Evolutionary conservation across 2,888 invertebrate genomes (phyloP).

Genomic region (Callinectes sapidus): DNA sequence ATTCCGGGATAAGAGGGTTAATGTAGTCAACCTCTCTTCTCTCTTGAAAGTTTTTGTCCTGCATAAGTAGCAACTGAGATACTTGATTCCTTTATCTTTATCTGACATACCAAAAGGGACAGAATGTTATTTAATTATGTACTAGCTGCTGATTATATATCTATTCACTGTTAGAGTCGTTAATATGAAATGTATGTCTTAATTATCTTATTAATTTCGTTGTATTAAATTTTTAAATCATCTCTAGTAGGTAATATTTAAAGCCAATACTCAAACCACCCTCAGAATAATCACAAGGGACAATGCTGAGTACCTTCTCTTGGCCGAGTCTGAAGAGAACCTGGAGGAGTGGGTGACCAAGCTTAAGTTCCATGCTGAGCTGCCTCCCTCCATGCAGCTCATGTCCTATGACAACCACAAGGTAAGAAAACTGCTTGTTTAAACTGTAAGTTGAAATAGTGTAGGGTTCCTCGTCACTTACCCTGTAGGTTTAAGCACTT

Average conservation of each 20-base stretch:
- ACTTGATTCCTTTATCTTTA: not conserved
- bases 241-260: not conserved
- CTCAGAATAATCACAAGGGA: slow-evolving; percentile 87
- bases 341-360: slow-evolving; percentile 73
- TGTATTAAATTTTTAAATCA: not conserved
- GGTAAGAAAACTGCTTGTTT: slow-evolving; percentile 75
- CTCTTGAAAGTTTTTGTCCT: not conserved
- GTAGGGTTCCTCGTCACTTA: not conserved
- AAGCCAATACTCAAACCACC: not conserved
- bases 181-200: not conserved
- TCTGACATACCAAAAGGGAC: too few relatives aligned
- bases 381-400: slow-evolving; percentile 92
- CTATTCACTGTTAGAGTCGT: too few relatives aligned
- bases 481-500: not conserved
- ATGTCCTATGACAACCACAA: slow-evolving; percentile 86
- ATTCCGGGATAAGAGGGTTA: too few relatives aligned
- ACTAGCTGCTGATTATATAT: not conserved
- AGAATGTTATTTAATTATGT: too few relatives aligned
- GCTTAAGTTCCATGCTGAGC: slow-evolving; percentile 88
- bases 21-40: not conserved
- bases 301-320: slow-evolving; percentile 94
- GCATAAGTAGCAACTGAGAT: not conserved
- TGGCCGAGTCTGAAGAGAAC: slow-evolving; percentile 83
- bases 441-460: not conserved
- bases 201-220: not conserved